phyloP scores from a whole-genome alignment of 2,888 invertebrate genomes.

The Gortyna flavago region DNA sequence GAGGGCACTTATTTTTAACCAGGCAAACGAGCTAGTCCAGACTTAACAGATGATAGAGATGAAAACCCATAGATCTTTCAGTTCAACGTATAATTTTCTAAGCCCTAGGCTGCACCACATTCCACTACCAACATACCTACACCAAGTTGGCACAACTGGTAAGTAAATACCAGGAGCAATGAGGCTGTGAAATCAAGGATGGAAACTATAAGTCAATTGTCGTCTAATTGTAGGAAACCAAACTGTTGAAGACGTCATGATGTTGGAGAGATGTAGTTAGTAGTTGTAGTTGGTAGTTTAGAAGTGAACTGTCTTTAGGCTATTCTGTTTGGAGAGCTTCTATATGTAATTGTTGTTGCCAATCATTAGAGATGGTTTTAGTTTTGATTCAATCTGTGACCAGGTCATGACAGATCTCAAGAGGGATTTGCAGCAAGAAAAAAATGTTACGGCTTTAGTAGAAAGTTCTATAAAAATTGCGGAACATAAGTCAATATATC shows the following conservation, averaged over 20 bases:
- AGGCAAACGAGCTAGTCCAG: background rate
- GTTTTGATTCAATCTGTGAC: background rate
- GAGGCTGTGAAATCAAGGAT: conserved; percentile 14
- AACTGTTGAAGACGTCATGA: conserved; percentile 39
- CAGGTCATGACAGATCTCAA: background rate
- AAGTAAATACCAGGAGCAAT: conserved; percentile 7
- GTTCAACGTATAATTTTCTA: background rate
- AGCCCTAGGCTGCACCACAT: background rate
- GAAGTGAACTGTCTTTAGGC: conserved; percentile 5
- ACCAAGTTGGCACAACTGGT: conserved; percentile 11
- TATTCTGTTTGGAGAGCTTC: background rate
- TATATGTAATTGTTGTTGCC: background rate
- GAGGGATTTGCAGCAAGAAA: background rate
- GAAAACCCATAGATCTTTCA: background rate
- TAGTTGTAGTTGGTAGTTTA: conserved; percentile 20
- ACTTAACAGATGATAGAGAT: conserved; percentile 11
- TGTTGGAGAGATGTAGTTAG: conserved; percentile 38
- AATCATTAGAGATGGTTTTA: background rate
- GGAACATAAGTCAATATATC: background rate
- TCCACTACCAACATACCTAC: background rate
- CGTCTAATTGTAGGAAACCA: conserved; percentile 32
- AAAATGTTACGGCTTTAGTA: background rate
- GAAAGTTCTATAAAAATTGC: rapidly evolving
- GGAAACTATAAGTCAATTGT: conserved; percentile 42
- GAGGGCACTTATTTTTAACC: background rate